These are phyloP conservation scores for Siderastrea siderea DNA, from an alignment of 92 coral and sea anemone species.

Conservation along the genomic window DNA sequence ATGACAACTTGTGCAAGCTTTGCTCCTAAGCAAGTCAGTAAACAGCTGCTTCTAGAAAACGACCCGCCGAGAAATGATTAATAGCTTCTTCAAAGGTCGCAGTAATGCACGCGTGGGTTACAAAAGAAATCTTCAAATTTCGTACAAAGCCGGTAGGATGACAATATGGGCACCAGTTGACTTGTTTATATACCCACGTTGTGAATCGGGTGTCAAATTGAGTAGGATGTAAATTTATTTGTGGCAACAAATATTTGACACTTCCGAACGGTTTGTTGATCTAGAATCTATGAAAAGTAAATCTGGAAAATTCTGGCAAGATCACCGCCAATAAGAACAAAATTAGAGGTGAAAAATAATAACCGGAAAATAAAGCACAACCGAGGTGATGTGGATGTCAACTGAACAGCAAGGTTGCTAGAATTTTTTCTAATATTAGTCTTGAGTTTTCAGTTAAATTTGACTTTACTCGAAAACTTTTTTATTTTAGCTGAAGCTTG, in stretches of 20 bases:
- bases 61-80: not conserved
- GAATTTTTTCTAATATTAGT: too few relatives aligned
- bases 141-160: not conserved
- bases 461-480: too few relatives aligned
- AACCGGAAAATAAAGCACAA: too few relatives aligned
- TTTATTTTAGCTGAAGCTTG: too few relatives aligned
- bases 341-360: not conserved
- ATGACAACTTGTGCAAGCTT: not conserved
- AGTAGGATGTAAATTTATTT: conserved; percentile 9
- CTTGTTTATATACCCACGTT: conserved; percentile 28
- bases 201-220: not conserved
- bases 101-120: not conserved
- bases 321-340: not conserved
- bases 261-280: conserved; percentile 21
- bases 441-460: too few relatives aligned
- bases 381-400: too few relatives aligned
- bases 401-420: too few relatives aligned
- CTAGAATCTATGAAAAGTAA: conserved; percentile 9
- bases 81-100: not conserved
- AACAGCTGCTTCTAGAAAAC: not conserved
- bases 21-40: not conserved
- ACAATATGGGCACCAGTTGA: conserved; percentile 1
- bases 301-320: conserved; percentile 1
- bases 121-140: not conserved
- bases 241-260: conserved; percentile 28